Base-by-base conservation (phyloP, 2,113 vertebrate genomes). In the Aegotheles bennettii region DNA sequence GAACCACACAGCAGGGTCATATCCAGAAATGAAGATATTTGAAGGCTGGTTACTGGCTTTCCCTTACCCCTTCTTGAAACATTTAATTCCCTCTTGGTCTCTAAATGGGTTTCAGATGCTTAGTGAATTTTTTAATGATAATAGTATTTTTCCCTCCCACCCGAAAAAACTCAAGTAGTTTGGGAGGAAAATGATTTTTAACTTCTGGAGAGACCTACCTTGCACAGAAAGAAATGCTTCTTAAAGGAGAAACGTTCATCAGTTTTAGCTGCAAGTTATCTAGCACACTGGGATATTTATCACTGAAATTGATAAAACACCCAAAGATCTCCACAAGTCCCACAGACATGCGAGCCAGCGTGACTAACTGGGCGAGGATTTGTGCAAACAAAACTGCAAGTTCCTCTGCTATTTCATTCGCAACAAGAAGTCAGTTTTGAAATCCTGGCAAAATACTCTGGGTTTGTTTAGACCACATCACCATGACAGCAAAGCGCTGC, bases 401-500 rank as follows among this genome's bases (percentile, higher is more conserved):
- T 33, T 95, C 90, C 71, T 92, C 84, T 81, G 79, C 63, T 84
- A 63, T 74, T 88, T 93, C 51, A 86, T 77, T 42, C 0, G 31
- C 60, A 87, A 63, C 33, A 48, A 95, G 82, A 93, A 96, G 64
- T n/a, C 64, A 59, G 69, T 94, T 96, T 93, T 92, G 93, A 95
- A 95, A 95, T 13, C 36, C 85, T 94, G 91, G 93, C 84, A 79
- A 75, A 89, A 31, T 47, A 16, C 84, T 79, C 77, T 0, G 21
- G 31, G 28, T 94, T 90, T 96, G 94, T 97, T 97, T 95, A 63
- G 73, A 63, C 51, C 94, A 70, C 73, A 78, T 96, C 89, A 87
- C 96, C 93, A 96, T 95, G 93, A 84, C 94, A 96, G 93, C 95
- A 94, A 67, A 94, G 89, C 38, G n/a, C 90, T 74, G 85, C 82